Conservation (phyloP, 2,797 vertebrate species). For the Limnodromus scolopaceus region DNA sequence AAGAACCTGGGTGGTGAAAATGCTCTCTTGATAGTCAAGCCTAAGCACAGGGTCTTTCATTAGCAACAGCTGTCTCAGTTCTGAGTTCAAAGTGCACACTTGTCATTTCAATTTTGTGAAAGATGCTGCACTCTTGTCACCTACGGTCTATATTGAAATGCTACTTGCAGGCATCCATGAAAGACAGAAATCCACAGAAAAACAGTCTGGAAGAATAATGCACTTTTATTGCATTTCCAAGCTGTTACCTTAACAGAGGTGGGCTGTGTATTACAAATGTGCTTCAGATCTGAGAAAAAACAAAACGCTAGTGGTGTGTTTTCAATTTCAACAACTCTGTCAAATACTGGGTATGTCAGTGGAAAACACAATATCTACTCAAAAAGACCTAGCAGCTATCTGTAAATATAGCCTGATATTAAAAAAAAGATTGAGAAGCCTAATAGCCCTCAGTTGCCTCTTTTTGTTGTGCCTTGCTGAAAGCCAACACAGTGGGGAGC, state of each 20-base stretch:
- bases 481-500: background rate
- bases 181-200: background rate
- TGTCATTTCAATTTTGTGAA: background rate
- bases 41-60: background rate
- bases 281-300: background rate
- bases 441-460: constrained; percentile 3
- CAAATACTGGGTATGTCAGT: background rate
- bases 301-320: background rate
- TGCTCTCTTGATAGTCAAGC: background rate
- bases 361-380: background rate
- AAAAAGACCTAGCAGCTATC: background rate
- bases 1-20: background rate
- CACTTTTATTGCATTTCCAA: background rate
- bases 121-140: background rate
- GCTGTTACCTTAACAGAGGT: background rate
- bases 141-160: background rate
- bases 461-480: background rate
- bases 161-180: background rate
- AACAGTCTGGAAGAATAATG: background rate
- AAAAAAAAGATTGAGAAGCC: constrained; percentile 39
- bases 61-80: background rate
- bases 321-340: background rate
- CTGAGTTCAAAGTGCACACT: background rate
- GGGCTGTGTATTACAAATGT: background rate
- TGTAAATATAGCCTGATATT: constrained; percentile 2